Evolutionary conservation across 2,113 vertebrate genomes (phyloP), one percentile per base, ranked within the genome.

Genomic region (Neofelis nebulosa): DNA sequence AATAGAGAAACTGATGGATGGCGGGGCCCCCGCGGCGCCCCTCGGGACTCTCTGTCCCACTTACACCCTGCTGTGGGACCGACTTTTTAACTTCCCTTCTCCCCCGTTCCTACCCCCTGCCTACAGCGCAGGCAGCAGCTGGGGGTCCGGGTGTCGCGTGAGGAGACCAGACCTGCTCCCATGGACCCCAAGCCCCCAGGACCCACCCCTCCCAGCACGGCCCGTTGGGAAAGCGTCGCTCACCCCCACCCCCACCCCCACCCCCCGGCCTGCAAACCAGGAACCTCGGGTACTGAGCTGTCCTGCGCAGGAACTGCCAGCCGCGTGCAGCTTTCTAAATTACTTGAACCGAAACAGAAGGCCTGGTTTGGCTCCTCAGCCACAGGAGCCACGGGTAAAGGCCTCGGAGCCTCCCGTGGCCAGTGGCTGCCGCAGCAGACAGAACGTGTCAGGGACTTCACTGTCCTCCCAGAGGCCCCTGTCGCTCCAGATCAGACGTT

Each of bases 261-360:
- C n/a, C 10, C 48, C 63, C 74, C 29, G 1, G 36, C 48, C 73
- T 23, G 48, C 50, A 41, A 5, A 29, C 45, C 71, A 5, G 55
- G 36, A 25, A 2, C 57, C 36, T 16, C 1, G 3, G 2, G 25
- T 2, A 0, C 33, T 12, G 1, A 19, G 78, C 52, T 0, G 4
- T 73, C 45, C 52, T 7, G 5, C 1, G 7, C 4, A 19, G 84
- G 25, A 66, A 45, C 36, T 33, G 0, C 52, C 18, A 0, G 16
- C 25, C 23, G 4, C 6, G 0, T 10, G 21, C 21, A 38, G 4
- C 50, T 31, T 1, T 57, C 33, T 29, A 5, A 33, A 61, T 65
- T 57, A 7, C 38, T 52, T 48, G 21, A 48, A 48, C 14, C 15
- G 12, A 31, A 1, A 0, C n/a, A 21, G 16, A 45, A 19, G 0